phyloP scores from a whole-genome alignment of 2,888 invertebrate genomes.

The Xestia xanthographa region DNA sequence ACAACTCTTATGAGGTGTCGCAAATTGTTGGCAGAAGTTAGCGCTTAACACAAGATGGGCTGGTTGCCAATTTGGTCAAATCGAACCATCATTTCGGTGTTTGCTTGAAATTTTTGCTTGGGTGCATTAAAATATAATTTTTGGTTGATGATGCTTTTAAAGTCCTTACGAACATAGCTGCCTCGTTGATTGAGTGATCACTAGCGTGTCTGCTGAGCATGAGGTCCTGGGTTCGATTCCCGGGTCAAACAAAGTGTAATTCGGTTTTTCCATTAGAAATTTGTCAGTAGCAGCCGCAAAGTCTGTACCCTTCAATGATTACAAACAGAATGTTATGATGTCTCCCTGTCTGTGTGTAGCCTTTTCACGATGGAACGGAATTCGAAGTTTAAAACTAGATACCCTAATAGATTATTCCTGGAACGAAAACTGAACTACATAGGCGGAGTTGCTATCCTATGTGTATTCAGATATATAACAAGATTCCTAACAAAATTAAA shows the following conservation, averaged over 20 bases:
- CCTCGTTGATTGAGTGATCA: too few species aligned
- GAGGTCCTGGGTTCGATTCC: too few species aligned
- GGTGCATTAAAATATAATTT: background rate
- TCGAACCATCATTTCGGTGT: background rate
- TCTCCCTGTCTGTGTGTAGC: background rate
- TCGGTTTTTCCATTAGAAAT: too few species aligned
- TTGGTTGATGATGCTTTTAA: background rate
- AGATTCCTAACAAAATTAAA: too few species aligned
- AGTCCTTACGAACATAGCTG: background rate
- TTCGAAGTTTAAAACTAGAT: too few species aligned
- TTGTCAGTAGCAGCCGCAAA: too few species aligned
- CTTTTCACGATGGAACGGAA: background rate
- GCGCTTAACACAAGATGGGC: constrained; percentile 22
- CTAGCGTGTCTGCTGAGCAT: too few species aligned
- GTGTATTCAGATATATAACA: too few species aligned
- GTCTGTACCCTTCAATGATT: background rate
- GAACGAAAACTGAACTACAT: too few species aligned
- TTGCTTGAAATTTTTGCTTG: background rate
- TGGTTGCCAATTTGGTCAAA: constrained; percentile 27
- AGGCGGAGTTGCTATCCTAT: too few species aligned
- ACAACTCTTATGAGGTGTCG: constrained; percentile 14
- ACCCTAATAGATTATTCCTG: too few species aligned
- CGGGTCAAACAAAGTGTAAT: too few species aligned
- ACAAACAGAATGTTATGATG: background rate
- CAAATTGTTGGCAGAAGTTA: constrained; percentile 26